Conservation (phyloP, 2,888 invertebrate species). For the Dasypolia templi region DNA sequence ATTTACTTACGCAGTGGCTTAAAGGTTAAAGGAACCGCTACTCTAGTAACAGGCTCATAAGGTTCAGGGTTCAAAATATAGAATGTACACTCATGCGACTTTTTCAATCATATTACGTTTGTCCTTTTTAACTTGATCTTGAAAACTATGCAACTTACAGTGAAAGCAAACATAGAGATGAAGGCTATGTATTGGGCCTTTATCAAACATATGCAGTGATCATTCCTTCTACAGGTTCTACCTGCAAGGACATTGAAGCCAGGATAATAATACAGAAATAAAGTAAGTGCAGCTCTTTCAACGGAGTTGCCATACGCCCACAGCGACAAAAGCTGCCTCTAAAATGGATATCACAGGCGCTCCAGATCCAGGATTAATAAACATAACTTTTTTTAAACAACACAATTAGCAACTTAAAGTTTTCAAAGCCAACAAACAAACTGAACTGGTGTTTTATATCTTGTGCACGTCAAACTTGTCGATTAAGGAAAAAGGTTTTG, state of each 20-base stretch:
- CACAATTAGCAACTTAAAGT: neutral
- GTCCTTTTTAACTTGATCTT: constrained; percentile 1
- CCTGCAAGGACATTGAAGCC: neutral
- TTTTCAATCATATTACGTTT: neutral
- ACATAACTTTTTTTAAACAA: neutral
- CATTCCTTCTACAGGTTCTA: neutral
- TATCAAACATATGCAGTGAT: neutral
- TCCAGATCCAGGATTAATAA: neutral
- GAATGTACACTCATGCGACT: neutral
- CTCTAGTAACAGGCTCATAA: neutral
- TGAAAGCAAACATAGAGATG: neutral
- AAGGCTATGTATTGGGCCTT: neutral
- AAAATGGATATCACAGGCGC: neutral
- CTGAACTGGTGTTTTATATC: neutral
- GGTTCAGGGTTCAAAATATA: neutral
- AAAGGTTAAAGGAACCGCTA: neutral
- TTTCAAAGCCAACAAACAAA: neutral
- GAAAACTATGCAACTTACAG: constrained; percentile 4
- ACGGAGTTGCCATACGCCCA: no score
- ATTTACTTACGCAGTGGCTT: constrained; percentile 13
- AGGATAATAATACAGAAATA: neutral
- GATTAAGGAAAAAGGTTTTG: neutral
- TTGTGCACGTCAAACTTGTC: neutral
- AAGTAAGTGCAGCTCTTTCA: neutral
- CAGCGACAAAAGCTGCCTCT: neutral